Base-by-base conservation (phyloP, 2,113 vertebrate genomes). In the Machaerirhynchus nigripectus region DNA sequence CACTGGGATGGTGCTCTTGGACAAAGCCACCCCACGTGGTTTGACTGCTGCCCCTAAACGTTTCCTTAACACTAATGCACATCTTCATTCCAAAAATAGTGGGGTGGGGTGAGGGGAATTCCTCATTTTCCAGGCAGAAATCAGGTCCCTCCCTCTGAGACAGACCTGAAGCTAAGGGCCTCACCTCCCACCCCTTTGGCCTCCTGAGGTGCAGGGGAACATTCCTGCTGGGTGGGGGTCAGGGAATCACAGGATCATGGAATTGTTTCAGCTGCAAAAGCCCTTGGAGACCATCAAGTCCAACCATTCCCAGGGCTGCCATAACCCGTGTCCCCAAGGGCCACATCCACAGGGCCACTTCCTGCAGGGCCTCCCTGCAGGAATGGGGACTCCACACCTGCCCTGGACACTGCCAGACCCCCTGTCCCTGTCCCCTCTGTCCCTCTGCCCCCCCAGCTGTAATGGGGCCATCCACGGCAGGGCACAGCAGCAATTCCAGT, bases 61-160 rank as follows among this genome's bases (percentile, higher is more conserved):
- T 44, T 5, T n/a, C 24, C 1, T 55, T 3, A 9, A 3, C 13
- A 1, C 9, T 3, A 4, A 4, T 1, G 15, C 31, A 28, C 19
- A 7, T 15, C 65, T 39, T 9, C 3, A 23, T 3, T 3, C 53
- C 60, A 17, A 28, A 42, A 67, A 3, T 0, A 13, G 3, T 0
- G 26, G 53, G 27, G 35, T 37, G 52, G 75, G n/a, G 7, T 3
- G 13, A 2, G 35, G 44, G 39, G 44, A 57, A 23, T 35, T 46
- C 47, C 31, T 30, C 23, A 2, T 11, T 7, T 39, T 5, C 15
- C 22, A 11, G 23, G 15, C 28, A 1, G 5, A 11, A 44, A 15
- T 14, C 39, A 21, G 42, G 11, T 20, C 74, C 42, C 39, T 42
- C 16, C 6, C 27, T n/a, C 14, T 7, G 11, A 39, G 40, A 35